Conservation (phyloP, 2,888 invertebrate species). For the Spisula subtruncata region DNA sequence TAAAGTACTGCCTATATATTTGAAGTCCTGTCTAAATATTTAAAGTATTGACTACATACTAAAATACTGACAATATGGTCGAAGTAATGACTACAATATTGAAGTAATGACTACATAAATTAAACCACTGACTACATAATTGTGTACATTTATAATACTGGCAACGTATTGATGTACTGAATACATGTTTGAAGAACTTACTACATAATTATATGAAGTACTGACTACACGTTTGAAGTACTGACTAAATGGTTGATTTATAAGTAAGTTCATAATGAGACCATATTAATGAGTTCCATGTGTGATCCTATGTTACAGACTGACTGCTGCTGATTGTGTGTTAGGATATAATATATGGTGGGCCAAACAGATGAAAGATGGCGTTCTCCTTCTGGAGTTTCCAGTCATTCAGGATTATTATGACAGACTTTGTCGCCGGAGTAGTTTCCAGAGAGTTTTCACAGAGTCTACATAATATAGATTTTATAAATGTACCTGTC, state of each 20-base stretch:
- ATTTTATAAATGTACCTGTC: too few species aligned
- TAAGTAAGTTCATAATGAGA: background rate
- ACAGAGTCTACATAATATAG: background rate
- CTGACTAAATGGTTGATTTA: background rate
- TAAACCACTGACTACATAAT: too few species aligned
- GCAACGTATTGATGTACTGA: too few species aligned
- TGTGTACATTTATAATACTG: too few species aligned
- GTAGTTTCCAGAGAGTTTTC: conserved; percentile 76
- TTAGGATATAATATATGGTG: conserved; percentile 82
- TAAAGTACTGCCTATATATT: too few species aligned
- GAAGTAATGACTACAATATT: too few species aligned
- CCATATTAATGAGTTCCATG: background rate
- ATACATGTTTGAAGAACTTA: background rate
- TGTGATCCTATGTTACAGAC: conserved; percentile 63
- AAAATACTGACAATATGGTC: too few species aligned
- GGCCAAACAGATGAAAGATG: conserved; percentile 77
- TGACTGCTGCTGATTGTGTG: conserved; percentile 84
- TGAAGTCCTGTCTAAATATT: too few species aligned
- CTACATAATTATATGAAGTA: background rate
- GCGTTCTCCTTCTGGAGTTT: conserved; percentile 72
- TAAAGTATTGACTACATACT: too few species aligned
- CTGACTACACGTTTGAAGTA: background rate
- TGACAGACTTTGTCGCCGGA: conserved; percentile 70
- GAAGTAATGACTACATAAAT: too few species aligned
- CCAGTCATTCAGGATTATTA: conserved; percentile 76